A percentile compares a stretch with the other conserved stretches of the same genome.
These are phyloP conservation scores for Saccostrea cuccullata DNA, from an alignment of 1,140 invertebrate species.

Conservation along the genomic window DNA sequence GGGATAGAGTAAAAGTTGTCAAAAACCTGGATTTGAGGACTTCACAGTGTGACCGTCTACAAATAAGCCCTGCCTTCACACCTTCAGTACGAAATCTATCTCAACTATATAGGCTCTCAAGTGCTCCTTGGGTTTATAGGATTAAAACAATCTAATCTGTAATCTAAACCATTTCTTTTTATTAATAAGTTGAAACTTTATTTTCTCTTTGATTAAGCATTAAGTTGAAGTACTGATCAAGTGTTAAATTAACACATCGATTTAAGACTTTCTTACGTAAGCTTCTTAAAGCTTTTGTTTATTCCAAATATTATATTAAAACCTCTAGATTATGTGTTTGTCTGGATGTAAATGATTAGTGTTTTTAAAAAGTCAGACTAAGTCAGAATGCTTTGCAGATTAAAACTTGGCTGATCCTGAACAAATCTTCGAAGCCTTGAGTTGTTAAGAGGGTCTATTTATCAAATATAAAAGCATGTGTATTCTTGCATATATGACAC, in stretches of 20 bases:
- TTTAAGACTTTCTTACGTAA: not conserved
- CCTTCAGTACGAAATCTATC: not conserved
- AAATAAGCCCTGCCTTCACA: conserved; percentile 20
- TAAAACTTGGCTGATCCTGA: not conserved
- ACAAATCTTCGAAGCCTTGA: not conserved
- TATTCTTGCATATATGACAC: too few relatives aligned
- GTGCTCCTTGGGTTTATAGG: not conserved
- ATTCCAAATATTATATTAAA: not conserved
- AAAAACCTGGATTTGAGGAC: not conserved
- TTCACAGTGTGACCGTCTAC: conserved; percentile 14
- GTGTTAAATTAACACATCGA: not conserved
- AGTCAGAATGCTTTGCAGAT: not conserved
- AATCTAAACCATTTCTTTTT: not conserved
- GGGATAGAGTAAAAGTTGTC: conserved; percentile 33
- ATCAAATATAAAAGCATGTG: too few relatives aligned
- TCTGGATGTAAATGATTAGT: not conserved
- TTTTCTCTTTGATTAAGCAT: not conserved
- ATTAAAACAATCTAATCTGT: conserved; percentile 17
- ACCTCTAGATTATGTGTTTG: not conserved
- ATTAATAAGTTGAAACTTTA: conserved; percentile 2
- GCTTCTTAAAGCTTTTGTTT: not conserved
- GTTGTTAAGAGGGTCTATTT: not conserved
- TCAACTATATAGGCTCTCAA: not conserved
- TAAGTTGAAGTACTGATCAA: not conserved
- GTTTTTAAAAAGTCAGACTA: not conserved